These are phyloP conservation scores for Colius striatus DNA, from an alignment of 2,113 vertebrate genomes.

Conservation along the genomic window DNA sequence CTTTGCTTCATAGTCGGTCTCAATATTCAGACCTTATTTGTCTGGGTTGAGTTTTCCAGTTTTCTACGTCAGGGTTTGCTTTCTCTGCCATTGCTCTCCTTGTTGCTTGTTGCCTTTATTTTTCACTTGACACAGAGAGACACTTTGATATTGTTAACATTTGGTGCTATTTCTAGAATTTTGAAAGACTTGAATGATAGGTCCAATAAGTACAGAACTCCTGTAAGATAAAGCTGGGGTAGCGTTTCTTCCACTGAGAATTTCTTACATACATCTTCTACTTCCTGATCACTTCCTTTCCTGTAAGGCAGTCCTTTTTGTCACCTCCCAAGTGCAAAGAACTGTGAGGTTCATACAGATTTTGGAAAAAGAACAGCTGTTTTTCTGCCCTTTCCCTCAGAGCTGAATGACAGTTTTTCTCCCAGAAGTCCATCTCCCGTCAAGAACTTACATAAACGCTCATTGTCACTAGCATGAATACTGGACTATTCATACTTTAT, in stretches of 20 bases:
- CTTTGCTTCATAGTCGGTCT: not conserved
- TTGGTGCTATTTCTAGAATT: not conserved
- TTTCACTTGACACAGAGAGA: not conserved
- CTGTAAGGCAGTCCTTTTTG: not conserved
- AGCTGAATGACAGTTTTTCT: not conserved
- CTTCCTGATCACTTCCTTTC: not conserved
- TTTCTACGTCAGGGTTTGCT: not conserved
- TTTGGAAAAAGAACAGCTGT: not conserved
- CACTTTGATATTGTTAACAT: not conserved
- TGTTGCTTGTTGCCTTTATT: not conserved
- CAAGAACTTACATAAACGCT: not conserved
- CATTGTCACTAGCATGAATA: not conserved
- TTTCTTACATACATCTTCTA: not conserved
- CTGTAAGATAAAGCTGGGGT: not conserved
- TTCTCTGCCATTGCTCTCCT: not conserved
- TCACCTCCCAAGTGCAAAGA: not conserved
- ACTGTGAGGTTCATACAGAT: not conserved
- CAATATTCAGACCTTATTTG: not conserved
- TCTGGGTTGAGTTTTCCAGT: not conserved
- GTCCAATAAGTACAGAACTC: not conserved
- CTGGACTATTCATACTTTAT: not conserved
- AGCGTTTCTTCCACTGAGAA: not conserved
- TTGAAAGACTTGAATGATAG: not conserved
- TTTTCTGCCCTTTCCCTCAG: not conserved
- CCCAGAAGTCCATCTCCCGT: not conserved